Base-by-base conservation (phyloP, 2,113 vertebrate genomes). In the Hassar affinis region DNA sequence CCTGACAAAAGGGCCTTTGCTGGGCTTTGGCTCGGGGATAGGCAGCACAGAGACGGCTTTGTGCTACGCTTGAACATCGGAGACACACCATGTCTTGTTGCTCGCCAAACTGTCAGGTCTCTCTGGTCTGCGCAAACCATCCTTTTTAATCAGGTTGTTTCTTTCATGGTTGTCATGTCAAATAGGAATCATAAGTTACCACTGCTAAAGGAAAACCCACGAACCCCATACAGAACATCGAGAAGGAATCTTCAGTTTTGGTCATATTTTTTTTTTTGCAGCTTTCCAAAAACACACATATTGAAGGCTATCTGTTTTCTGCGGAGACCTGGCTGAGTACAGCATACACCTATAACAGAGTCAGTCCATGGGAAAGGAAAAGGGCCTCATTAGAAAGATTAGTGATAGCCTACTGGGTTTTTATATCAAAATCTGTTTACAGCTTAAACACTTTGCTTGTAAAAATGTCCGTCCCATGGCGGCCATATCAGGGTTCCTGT, bases 31-130 rank as follows among this genome's bases (percentile, higher is more conserved):
- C 59, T 74, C 4, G 7, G 38, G 79, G 30, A 72, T 75, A 11
- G 59, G 68, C 66, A 42, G 78, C 79, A 89, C 87, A 89, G 85
- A 88, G 88, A 51, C 59, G 69, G 80, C 88, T 89, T 89, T 89
- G 88, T 89, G 88, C 75, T 45, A 30, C n/a, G 61, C 42, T 22
- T n/a, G 61, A 49, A 86, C 80, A 57, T 79, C 38, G 68, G 77
- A 86, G 87, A 81, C 83, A 66, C 45, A 75, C 62, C 22, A 38
- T 62, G 72, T 78, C 54, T 45, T 52, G 81, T 57, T 33, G 79
- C 87, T 72, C 74, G 81, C 79, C 78, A 79, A 84, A 82, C 82
- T 81, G 85, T 80, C 85, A 83, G 84, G 79, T 83, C 84, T 85
- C 82, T 79, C 71, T 68, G 74, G 82, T 76, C 68, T 71, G 54